Percentiles rank a stretch among this genome's conserved stretches.
phyloP scores from a whole-genome alignment of 2,113 vertebrate genomes.

The Solea senegalensis region DNA sequence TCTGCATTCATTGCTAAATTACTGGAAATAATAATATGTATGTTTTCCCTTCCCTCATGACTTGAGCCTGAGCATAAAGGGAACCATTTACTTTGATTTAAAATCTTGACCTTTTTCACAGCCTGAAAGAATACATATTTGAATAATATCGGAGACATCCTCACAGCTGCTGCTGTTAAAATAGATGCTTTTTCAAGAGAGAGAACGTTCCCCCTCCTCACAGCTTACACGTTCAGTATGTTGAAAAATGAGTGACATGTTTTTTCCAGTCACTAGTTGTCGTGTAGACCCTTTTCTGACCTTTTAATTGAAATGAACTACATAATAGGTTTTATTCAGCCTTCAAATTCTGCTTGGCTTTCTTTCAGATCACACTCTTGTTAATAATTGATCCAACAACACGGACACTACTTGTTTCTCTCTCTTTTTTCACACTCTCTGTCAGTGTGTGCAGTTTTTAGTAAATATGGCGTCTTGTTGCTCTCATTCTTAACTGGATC shows the following conservation, averaged over 20 bases:
- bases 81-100: neutral
- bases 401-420: neutral
- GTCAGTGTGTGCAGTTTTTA: slow-evolving; percentile 25
- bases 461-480: slow-evolving; percentile 24
- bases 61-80: neutral
- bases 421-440: slow-evolving; percentile 10
- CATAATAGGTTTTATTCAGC: slow-evolving; percentile 34
- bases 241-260: slow-evolving; percentile 47
- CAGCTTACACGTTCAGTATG: neutral
- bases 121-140: no score
- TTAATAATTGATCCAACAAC: slow-evolving; percentile 55
- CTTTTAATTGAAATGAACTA: slow-evolving; percentile 16
- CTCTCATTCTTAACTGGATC: slow-evolving; percentile 59
- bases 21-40: slow-evolving; percentile 39
- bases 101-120: neutral
- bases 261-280: slow-evolving; percentile 36
- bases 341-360: no score
- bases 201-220: slow-evolving; percentile 1
- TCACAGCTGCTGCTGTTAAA: slow-evolving; percentile 3
- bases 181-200: slow-evolving; percentile 32
- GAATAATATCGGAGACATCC: no score
- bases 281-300: slow-evolving; percentile 19
- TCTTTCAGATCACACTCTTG: slow-evolving; percentile 16
- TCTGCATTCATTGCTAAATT: slow-evolving; percentile 27
- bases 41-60: neutral